Conservation (phyloP, 2,797 vertebrate species). For the Graptemys geographica region DNA sequence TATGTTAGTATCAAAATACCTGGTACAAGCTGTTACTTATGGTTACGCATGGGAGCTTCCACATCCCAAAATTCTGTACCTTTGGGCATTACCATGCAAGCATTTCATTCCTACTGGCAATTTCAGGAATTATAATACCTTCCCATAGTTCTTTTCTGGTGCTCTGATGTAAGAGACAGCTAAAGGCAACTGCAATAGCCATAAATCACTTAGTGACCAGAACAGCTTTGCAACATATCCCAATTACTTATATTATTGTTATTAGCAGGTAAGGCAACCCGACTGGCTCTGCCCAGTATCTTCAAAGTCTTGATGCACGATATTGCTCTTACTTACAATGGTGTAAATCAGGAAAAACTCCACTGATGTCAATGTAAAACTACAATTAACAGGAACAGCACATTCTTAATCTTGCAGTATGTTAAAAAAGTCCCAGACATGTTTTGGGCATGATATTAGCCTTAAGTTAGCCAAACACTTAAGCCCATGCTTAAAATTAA, state of each 20-base stretch:
- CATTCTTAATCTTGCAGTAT: not conserved
- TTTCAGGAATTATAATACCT: slow-evolving; percentile 29
- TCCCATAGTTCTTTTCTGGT: not conserved
- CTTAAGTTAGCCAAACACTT: slow-evolving; percentile 41
- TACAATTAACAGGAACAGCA: not conserved
- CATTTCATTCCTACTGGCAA: not conserved
- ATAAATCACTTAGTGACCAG: not conserved
- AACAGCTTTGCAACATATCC: not conserved
- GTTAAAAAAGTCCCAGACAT: slow-evolving; percentile 35
- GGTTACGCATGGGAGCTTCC: not conserved
- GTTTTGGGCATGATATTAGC: slow-evolving; percentile 28
- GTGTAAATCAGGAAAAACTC: slow-evolving; percentile 22
- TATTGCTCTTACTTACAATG: not conserved
- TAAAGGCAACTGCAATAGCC: not conserved
- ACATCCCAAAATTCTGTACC: not conserved
- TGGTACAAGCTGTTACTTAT: not conserved
- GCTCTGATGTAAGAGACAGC: not conserved
- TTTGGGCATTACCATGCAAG: slow-evolving; percentile 20
- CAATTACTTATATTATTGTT: not conserved
- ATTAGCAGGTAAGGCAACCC: not conserved
- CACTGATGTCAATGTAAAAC: not conserved
- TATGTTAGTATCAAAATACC: not conserved
- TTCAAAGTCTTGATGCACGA: not conserved
- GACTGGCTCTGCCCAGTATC: not conserved
- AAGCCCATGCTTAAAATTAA: slow-evolving; percentile 55